Percentiles rank a stretch among this genome's conserved stretches.
These are phyloP conservation scores for Tragelaphus oryx DNA, from an alignment of 2,797 vertebrate species.

Conservation along the genomic window DNA sequence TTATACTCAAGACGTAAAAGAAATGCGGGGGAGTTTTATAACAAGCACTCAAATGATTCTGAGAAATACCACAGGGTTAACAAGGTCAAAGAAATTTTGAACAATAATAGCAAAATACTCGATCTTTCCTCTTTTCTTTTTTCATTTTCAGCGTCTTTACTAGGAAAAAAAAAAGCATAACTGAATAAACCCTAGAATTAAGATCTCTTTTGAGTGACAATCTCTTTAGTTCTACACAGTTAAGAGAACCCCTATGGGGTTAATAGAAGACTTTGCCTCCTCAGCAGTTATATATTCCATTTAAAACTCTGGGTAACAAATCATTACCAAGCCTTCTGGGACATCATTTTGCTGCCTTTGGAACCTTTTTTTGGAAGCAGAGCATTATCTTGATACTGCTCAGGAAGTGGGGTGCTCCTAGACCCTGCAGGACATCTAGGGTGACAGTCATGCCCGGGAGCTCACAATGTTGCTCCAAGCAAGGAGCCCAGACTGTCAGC, in stretches of 20 bases:
- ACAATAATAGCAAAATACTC: constrained; percentile 63
- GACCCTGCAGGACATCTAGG: constrained; percentile 35
- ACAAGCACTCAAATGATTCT: constrained; percentile 48
- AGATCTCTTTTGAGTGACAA: constrained; percentile 70
- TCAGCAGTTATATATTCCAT: constrained; percentile 72
- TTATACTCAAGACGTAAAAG: constrained; percentile 26
- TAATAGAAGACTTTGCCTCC: constrained; percentile 72
- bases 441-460: constrained; percentile 5
- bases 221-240: constrained; percentile 67
- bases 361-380: constrained; percentile 54
- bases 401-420: constrained; percentile 42
- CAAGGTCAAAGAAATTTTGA: constrained; percentile 66
- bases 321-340: constrained; percentile 60
- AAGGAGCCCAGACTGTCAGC: constrained; percentile 15
- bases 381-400: constrained; percentile 35
- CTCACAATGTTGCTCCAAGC: constrained; percentile 27
- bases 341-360: constrained; percentile 53
- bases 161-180: constrained; percentile 38
- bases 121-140: neutral
- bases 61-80: constrained; percentile 63
- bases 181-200: constrained; percentile 75
- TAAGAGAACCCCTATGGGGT: constrained; percentile 75
- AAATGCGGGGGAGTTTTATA: constrained; percentile 48
- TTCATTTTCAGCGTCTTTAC: constrained; percentile 49
- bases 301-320: constrained; percentile 69